These are phyloP conservation scores for Rosalia funebris DNA, from an alignment of 2,888 invertebrate species.

Conservation along the genomic window DNA sequence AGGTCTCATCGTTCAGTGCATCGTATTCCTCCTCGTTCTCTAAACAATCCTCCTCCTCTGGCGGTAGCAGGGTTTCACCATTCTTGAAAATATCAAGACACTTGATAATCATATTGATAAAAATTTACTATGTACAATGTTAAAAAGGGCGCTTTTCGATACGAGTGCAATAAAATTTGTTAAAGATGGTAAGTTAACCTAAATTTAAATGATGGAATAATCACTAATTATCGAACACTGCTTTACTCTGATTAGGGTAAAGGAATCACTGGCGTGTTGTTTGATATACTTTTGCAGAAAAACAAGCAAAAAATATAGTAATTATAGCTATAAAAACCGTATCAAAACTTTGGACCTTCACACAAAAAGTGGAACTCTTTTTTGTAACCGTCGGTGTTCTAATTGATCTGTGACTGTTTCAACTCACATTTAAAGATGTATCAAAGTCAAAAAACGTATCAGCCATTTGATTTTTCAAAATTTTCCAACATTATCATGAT, in stretches of 20 bases:
- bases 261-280: too few relatives aligned
- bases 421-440: constrained; percentile 80
- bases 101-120: constrained; percentile 4
- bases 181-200: constrained; percentile 28
- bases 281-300: background rate
- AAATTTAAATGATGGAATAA: constrained; percentile 16
- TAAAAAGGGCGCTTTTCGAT: too few relatives aligned
- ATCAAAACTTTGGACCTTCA: constrained; percentile 15
- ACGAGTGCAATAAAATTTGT: too few relatives aligned
- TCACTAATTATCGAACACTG: constrained; percentile 5
- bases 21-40: constrained; percentile 83
- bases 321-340: constrained; percentile 12
- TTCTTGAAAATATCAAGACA: constrained; percentile 48
- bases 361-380: constrained; percentile 12
- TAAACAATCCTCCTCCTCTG: constrained; percentile 67
- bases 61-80: constrained; percentile 60
- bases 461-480: constrained; percentile 72
- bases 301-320: constrained; percentile 3
- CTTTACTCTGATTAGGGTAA: too few relatives aligned
- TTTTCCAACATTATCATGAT: constrained; percentile 27
- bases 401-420: background rate
- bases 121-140: too few relatives aligned
- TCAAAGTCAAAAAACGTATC: constrained; percentile 89
- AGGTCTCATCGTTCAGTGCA: constrained; percentile 92
- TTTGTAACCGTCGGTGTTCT: background rate